Percentiles rank a stretch among this genome's conserved stretches.
phyloP scores from a whole-genome alignment of 2,888 invertebrate species.

The Molanna angustata region DNA sequence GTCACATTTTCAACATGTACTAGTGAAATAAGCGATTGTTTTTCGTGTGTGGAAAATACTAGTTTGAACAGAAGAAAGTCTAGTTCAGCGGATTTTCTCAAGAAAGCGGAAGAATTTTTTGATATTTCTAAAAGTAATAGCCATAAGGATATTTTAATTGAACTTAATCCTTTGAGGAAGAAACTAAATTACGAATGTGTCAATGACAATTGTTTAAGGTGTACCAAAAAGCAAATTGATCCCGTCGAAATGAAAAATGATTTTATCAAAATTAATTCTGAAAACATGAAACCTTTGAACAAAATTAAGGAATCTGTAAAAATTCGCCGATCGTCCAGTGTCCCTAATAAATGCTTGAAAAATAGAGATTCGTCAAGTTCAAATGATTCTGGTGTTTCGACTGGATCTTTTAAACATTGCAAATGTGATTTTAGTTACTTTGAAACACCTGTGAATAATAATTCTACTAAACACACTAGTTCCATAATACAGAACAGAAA shows the following conservation, averaged over 20 bases:
- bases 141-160: constrained; percentile 43
- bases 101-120: constrained; percentile 51
- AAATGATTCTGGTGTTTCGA: constrained; percentile 69
- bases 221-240: constrained; percentile 12
- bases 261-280: constrained; percentile 29
- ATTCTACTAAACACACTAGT: constrained; percentile 47
- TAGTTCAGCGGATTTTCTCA: constrained; percentile 63
- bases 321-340: constrained; percentile 65
- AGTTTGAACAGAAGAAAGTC: constrained; percentile 50
- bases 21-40: neutral
- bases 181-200: constrained; percentile 45
- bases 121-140: constrained; percentile 44
- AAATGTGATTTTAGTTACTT: constrained; percentile 61
- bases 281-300: constrained; percentile 48
- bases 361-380: constrained; percentile 69
- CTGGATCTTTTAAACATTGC: constrained; percentile 62
- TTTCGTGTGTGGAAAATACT: constrained; percentile 32
- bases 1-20: constrained; percentile 30
- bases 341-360: constrained; percentile 66
- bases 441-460: constrained; percentile 54
- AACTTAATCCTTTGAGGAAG: constrained; percentile 48
- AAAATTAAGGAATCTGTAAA: constrained; percentile 58
- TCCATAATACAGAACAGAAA: constrained; percentile 50
- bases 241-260: constrained; percentile 44
- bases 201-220: constrained; percentile 40